Conservation (phyloP, 2,113 vertebrate genomes). For the Muntiacus muntjak region DNA sequence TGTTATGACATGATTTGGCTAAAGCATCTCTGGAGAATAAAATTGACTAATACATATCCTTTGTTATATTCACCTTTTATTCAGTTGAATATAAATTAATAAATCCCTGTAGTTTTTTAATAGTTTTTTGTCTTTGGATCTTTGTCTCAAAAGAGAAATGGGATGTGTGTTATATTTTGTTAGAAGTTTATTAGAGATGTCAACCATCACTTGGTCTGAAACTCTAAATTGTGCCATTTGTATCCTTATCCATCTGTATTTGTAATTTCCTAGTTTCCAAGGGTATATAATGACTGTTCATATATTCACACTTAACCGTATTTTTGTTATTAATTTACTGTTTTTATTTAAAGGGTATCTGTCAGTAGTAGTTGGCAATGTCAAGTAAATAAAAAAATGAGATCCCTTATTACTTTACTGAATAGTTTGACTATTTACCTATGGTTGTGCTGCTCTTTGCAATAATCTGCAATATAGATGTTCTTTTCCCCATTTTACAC, state of each 20-base stretch:
- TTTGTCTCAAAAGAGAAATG: conserved; percentile 38
- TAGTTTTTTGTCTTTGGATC: conserved; percentile 29
- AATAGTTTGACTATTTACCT: background rate
- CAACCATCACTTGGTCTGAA: conserved; percentile 13
- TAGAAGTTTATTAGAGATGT: background rate
- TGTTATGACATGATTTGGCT: conserved; percentile 48
- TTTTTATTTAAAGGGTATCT: conserved; percentile 9
- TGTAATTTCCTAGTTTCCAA: conserved; percentile 3
- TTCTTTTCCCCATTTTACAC: background rate
- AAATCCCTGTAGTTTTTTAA: conserved; percentile 8
- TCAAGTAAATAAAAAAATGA: conserved; percentile 15
- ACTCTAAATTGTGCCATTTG: conserved; percentile 22
- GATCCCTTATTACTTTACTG: background rate
- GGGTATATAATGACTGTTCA: background rate
- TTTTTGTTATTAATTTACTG: conserved; percentile 1
- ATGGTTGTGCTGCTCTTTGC: background rate
- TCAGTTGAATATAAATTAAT: conserved; percentile 24
- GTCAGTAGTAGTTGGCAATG: background rate
- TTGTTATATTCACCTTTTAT: conserved; percentile 42
- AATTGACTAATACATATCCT: conserved; percentile 23
- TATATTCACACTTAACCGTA: background rate
- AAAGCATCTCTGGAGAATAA: conserved; percentile 45
- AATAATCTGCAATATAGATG: background rate
- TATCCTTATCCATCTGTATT: conserved; percentile 1
- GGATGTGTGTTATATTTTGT: conserved; percentile 22